Conservation (phyloP, 2,113 vertebrate genomes). For the Vulpes lagopus region DNA sequence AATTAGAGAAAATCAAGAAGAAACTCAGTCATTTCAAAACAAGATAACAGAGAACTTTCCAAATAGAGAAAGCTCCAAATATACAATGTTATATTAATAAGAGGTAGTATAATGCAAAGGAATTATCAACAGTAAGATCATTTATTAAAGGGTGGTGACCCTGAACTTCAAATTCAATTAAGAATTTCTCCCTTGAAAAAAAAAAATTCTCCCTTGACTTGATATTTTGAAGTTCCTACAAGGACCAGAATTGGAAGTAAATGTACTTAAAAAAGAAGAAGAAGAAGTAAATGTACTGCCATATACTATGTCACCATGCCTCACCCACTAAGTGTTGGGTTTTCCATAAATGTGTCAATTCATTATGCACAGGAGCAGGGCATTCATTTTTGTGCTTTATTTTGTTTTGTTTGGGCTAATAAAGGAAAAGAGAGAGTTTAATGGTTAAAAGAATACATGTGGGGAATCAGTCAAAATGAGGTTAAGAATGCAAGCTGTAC, state of each 20-base stretch:
- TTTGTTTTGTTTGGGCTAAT: background rate
- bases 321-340: background rate
- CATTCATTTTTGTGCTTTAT: background rate
- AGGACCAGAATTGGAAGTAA: background rate
- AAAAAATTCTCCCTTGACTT: background rate
- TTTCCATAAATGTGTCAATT: background rate
- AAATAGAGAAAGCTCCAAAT: background rate
- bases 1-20: background rate
- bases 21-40: background rate
- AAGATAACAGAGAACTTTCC: background rate
- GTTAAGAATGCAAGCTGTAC: background rate
- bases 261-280: background rate
- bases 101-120: background rate
- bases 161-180: background rate
- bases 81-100: background rate
- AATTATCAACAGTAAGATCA: background rate
- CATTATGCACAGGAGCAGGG: background rate
- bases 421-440: background rate
- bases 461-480: background rate
- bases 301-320: background rate
- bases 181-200: background rate
- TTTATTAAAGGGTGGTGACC: background rate
- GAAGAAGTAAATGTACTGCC: background rate
- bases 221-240: background rate
- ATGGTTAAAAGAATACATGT: background rate